These are phyloP conservation scores for Athalia rosae DNA, from an alignment of 2,888 invertebrate genomes.

Conservation along the genomic window DNA sequence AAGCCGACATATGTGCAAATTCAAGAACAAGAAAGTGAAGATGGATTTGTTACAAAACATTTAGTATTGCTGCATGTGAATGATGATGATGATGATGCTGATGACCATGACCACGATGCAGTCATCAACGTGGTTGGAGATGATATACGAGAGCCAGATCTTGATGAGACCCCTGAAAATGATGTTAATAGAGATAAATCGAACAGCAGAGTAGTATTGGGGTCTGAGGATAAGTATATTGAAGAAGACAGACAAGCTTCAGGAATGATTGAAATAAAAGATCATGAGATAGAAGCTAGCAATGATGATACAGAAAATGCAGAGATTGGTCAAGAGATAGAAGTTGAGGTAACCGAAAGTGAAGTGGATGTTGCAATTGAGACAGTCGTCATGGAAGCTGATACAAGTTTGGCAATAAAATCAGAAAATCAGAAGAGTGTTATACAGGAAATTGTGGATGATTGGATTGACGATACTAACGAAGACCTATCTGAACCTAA, in stretches of 20 bases:
- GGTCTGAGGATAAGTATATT: background rate
- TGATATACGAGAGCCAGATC: background rate
- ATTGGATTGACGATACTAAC: conserved; percentile 69
- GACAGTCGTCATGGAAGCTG: conserved; percentile 47
- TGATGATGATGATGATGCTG: conserved; percentile 44
- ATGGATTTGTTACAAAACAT: conserved; percentile 46
- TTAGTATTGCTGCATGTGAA: conserved; percentile 50
- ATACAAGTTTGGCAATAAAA: background rate
- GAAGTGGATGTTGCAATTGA: background rate
- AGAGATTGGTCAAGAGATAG: background rate
- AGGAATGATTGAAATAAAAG: background rate
- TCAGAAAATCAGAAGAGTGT: conserved; percentile 61
- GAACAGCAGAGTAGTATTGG: background rate
- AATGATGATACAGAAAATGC: background rate
- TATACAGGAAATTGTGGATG: conserved; percentile 71
- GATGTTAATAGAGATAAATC: conserved; percentile 1
- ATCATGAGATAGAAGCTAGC: background rate
- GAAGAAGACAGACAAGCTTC: conserved; percentile 4
- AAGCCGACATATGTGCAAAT: conserved; percentile 28
- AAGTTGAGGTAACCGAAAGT: background rate
- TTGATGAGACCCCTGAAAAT: conserved; percentile 13
- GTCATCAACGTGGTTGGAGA: conserved; percentile 16
- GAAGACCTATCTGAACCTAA: conserved; percentile 59
- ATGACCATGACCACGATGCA: background rate
- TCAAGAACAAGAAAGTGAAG: conserved; percentile 24